phyloP scores from a whole-genome alignment of 2,888 invertebrate genomes.

The Tinea trinotella region DNA sequence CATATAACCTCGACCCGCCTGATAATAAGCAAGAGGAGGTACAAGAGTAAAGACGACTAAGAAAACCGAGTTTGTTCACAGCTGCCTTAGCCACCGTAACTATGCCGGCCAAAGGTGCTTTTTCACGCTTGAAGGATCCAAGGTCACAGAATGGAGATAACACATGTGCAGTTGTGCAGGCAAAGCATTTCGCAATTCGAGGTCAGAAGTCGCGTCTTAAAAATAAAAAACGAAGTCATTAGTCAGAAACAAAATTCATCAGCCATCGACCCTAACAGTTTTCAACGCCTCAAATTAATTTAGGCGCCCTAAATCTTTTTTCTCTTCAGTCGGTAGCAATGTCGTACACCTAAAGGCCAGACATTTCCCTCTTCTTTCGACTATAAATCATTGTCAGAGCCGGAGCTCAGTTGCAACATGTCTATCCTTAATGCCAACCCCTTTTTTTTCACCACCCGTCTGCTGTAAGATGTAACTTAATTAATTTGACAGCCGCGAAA shows the following conservation, averaged over 20 bases:
- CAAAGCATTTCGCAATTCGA: too few relatives aligned
- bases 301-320: conserved; percentile 3
- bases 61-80: too few relatives aligned
- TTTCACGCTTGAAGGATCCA: too few relatives aligned
- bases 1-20: too few relatives aligned
- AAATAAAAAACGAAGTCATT: neutral
- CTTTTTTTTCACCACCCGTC: conserved; percentile 27
- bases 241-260: neutral
- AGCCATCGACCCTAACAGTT: neutral
- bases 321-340: conserved; percentile 5
- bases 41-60: too few relatives aligned
- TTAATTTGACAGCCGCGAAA: conserved; percentile 27
- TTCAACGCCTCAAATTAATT: neutral
- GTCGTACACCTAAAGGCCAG: conserved; percentile 17
- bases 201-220: too few relatives aligned
- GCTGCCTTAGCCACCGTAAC: too few relatives aligned
- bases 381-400: conserved; percentile 33
- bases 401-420: conserved; percentile 30
- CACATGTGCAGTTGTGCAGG: too few relatives aligned
- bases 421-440: conserved; percentile 27
- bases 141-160: too few relatives aligned
- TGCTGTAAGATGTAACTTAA: conserved; percentile 26
- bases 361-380: conserved; percentile 16
- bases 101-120: too few relatives aligned
- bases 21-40: too few relatives aligned